Percentiles rank a stretch among this genome's conserved stretches.
phyloP scores from a whole-genome alignment of 2,113 vertebrate genomes.

The Carlito syrichta region DNA sequence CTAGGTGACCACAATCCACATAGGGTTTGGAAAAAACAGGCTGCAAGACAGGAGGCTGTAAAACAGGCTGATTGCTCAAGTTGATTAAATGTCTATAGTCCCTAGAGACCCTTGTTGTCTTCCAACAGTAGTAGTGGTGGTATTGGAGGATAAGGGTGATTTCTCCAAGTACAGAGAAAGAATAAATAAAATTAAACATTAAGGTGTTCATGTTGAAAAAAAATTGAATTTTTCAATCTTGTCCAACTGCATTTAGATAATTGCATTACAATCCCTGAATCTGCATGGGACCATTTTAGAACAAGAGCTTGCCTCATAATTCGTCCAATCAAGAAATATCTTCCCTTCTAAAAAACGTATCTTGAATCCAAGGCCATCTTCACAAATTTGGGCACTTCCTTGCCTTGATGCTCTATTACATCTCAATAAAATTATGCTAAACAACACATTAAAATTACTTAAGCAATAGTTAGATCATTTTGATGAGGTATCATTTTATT shows the following conservation, averaged over 20 bases:
- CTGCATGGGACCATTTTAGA: neutral
- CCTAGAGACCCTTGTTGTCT: no score
- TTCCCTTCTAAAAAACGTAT: neutral
- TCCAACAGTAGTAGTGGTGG: no score
- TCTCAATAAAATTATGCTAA: constrained; percentile 33
- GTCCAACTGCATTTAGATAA: neutral
- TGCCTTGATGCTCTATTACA: neutral
- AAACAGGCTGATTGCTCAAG: no score
- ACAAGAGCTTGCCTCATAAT: neutral
- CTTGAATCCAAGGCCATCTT: neutral
- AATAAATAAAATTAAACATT: neutral
- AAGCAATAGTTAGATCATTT: constrained; percentile 23
- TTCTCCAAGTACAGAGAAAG: neutral
- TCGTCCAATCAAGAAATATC: neutral
- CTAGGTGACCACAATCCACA: no score
- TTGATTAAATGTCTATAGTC: no score
- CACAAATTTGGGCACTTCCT: neutral
- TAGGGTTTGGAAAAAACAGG: no score
- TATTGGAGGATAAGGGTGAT: rapidly evolving
- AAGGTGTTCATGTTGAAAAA: neutral
- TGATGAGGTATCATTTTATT: neutral
- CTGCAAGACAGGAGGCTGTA: no score
- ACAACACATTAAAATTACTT: constrained; percentile 38
- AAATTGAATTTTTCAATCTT: neutral
- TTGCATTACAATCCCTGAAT: neutral